Evolutionary conservation across 2,797 vertebrate genomes (phyloP).

Genomic region (Anguilla marmorata): DNA sequence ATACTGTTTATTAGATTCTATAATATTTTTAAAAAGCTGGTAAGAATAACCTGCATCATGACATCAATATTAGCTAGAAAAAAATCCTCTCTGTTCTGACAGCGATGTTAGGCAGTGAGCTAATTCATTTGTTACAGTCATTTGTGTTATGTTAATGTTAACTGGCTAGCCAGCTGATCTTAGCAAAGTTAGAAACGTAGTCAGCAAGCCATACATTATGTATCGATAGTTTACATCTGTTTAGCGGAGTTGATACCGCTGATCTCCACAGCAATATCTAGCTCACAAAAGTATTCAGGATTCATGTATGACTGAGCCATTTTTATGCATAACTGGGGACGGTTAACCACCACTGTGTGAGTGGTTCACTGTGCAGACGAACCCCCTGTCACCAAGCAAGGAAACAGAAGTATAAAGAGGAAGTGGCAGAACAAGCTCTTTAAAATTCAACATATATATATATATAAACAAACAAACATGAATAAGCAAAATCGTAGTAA

Average conservation of each 20-base stretch:
- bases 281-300: background rate
- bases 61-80: background rate
- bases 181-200: background rate
- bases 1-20: background rate
- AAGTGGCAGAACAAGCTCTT: conserved; percentile 71
- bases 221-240: background rate
- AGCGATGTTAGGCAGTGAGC: background rate
- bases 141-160: background rate
- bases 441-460: conserved; percentile 82
- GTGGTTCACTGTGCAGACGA: conserved; percentile 54
- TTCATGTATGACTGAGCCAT: background rate
- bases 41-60: background rate
- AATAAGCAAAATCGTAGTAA: conserved; percentile 89
- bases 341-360: background rate
- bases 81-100: background rate
- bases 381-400: conserved; percentile 52
- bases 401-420: conserved; percentile 60
- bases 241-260: background rate
- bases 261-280: background rate
- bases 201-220: background rate
- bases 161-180: background rate
- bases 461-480: conserved; percentile 75
- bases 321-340: background rate
- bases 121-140: background rate
- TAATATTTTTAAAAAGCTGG: background rate